Evolutionary conservation across 2,888 invertebrate species (phyloP).

Genomic region (Coenonympha glycerion): DNA sequence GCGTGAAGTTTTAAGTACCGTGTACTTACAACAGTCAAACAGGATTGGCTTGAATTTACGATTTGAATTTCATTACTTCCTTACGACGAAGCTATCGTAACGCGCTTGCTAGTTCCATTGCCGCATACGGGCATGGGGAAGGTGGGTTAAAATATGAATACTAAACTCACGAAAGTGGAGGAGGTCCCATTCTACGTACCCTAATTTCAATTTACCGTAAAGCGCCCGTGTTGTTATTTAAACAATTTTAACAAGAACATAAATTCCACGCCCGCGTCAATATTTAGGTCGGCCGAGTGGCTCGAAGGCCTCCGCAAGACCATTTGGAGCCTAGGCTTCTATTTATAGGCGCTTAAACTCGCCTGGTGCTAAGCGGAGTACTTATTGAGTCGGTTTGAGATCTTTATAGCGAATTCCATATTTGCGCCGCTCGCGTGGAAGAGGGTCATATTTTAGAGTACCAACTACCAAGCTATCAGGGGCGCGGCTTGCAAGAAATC

Average conservation of each 20-base stretch:
- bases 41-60: too few species aligned
- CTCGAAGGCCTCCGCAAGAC: slow-evolving; percentile 33
- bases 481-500: slow-evolving; percentile 7
- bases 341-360: slow-evolving; percentile 31
- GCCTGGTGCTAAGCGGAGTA: slow-evolving; percentile 24
- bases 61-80: not conserved
- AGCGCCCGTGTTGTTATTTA: slow-evolving; percentile 22
- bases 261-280: slow-evolving; percentile 26
- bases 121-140: too few species aligned
- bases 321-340: slow-evolving; percentile 30
- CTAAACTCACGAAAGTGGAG: not conserved
- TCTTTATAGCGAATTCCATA: slow-evolving; percentile 26
- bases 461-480: not conserved
- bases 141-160: not conserved
- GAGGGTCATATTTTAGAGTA: slow-evolving; percentile 16
- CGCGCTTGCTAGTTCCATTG: too few species aligned
- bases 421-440: slow-evolving; percentile 19
- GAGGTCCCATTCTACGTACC: slow-evolving; percentile 9
- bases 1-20: not conserved
- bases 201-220: slow-evolving; percentile 28
- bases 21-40: not conserved
- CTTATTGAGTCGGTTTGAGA: slow-evolving; percentile 27
- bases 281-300: slow-evolving; percentile 39
- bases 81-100: not conserved
- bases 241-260: slow-evolving; percentile 27